Evolutionary conservation across 1,140 invertebrate genomes (phyloP).

Genomic region (Ectropis grisescens): DNA sequence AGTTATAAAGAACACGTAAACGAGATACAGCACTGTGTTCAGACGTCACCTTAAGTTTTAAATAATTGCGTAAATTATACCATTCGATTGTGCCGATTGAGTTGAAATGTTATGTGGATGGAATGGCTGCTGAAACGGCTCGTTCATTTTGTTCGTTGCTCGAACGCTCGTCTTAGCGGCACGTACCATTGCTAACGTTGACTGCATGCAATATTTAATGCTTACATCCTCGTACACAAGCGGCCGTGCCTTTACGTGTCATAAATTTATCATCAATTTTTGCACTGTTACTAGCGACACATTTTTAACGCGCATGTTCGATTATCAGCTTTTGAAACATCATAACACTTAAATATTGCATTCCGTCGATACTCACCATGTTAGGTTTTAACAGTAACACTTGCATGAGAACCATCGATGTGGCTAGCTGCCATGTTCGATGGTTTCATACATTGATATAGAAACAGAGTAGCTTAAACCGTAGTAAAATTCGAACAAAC

Average conservation of each 20-base stretch:
- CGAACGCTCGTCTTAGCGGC: conserved; percentile 52
- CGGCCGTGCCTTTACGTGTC: conserved; percentile 29
- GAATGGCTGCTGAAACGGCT: conserved; percentile 29
- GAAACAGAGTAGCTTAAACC: too few species aligned
- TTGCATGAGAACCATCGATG: too few species aligned
- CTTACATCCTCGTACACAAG: conserved; percentile 45
- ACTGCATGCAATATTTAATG: conserved; percentile 70
- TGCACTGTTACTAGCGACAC: conserved; percentile 29
- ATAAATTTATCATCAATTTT: conserved; percentile 24
- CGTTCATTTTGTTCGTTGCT: conserved; percentile 50
- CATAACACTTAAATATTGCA: conserved; percentile 64
- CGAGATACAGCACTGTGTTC: too few species aligned
- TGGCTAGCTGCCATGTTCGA: too few species aligned
- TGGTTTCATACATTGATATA: too few species aligned
- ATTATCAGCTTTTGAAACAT: conserved; percentile 27
- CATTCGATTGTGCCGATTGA: conserved; percentile 9
- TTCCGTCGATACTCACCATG: conserved; percentile 55
- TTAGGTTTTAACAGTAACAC: conserved; percentile 18
- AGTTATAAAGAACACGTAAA: too few species aligned
- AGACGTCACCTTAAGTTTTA: too few species aligned
- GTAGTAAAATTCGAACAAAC: too few species aligned
- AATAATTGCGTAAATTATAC: too few species aligned
- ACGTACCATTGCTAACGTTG: conserved; percentile 62
- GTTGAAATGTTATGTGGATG: conserved; percentile 15
- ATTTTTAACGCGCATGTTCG: conserved; percentile 34